Evolutionary conservation across 2,888 invertebrate genomes (phyloP).

Genomic region (Cecidostiba fungosa): DNA sequence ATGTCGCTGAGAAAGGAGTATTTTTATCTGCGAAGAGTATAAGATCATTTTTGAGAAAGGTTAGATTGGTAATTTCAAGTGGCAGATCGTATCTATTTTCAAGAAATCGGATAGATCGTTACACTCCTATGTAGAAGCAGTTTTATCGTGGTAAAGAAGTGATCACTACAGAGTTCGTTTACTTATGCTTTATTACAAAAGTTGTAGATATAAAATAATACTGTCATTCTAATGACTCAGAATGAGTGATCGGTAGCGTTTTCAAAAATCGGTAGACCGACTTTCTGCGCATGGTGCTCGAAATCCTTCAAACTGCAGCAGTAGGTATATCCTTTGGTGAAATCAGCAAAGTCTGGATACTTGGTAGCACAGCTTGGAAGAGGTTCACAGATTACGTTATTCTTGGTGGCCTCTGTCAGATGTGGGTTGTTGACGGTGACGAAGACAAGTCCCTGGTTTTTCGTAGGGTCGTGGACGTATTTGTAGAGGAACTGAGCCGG

Average conservation of each 20-base stretch:
- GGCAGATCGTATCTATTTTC: neutral
- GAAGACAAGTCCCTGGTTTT: constrained; percentile 26
- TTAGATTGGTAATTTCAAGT: neutral
- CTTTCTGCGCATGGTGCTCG: neutral
- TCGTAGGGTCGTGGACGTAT: constrained; percentile 10
- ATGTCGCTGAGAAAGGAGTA: neutral
- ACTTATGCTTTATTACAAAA: too few species aligned
- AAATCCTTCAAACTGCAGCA: constrained; percentile 32
- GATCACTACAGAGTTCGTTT: too few species aligned
- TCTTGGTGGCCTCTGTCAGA: neutral
- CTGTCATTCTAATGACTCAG: neutral
- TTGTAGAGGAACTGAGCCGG: constrained; percentile 11
- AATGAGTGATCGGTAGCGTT: neutral
- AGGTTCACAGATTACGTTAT: constrained; percentile 4
- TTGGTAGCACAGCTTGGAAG: neutral
- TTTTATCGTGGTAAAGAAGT: too few species aligned
- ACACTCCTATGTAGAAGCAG: too few species aligned
- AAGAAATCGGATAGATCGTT: too few species aligned
- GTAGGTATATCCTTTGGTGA: constrained; percentile 9
- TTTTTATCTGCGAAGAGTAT: neutral
- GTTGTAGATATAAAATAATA: too few species aligned
- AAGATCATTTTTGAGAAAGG: neutral
- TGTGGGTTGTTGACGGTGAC: constrained; percentile 26
- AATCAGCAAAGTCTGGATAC: neutral
- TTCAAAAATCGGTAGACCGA: neutral